Evolutionary conservation across 1,140 invertebrate genomes (phyloP), one percentile per base, ranked within the genome.

Genomic region (Aphaenogaster ashmeadi): DNA sequence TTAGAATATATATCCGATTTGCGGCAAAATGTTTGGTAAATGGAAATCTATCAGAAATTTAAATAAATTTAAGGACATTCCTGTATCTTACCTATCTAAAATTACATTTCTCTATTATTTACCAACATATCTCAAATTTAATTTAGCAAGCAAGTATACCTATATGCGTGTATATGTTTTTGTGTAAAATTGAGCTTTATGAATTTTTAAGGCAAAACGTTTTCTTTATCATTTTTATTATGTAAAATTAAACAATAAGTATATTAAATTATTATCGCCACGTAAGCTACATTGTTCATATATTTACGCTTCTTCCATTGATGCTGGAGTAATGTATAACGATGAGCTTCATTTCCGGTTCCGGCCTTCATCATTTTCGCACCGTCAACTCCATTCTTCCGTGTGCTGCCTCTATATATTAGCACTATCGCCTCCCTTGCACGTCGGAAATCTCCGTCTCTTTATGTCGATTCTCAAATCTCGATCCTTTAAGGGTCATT

Each of bases 341-440:
- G 91, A 92, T 85, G 92, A 93, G 88, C 86, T 92, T 92, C 88
- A 90, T 94, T 94, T 94, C 92, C 91, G 93, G 44, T 92, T 93
- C 91, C 93, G 91, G 86, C 66, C 90, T 92, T 91, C 90, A 89
- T 92, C 90, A 94, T 91, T 94, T 93, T 94, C 92, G 91, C 92
- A 78, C 91, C 91, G 91, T 93, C 92, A 92, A 93, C 58, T 92
- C 93, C 86, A 93, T 94, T 94, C 93, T 94, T 93, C 80, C 80
- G 38, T n/a, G 44, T 36, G 84, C 66, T 84, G 60, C 47, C 41
- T 86, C 47, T 60, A 50, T 86, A 75, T 67, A 62, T 66, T 69
- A 69, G 47, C 11, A 38, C 15, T 21, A 11, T 60, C 66, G 15
- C 38, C 58, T 44, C 33, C 52, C 11, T 54, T 66, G 41, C 41